Percentiles rank a stretch among this genome's conserved stretches.
These are phyloP conservation scores for Meloidogyne floridensis DNA, from an alignment of 1,140 invertebrate genomes.

Conservation along the genomic window DNA sequence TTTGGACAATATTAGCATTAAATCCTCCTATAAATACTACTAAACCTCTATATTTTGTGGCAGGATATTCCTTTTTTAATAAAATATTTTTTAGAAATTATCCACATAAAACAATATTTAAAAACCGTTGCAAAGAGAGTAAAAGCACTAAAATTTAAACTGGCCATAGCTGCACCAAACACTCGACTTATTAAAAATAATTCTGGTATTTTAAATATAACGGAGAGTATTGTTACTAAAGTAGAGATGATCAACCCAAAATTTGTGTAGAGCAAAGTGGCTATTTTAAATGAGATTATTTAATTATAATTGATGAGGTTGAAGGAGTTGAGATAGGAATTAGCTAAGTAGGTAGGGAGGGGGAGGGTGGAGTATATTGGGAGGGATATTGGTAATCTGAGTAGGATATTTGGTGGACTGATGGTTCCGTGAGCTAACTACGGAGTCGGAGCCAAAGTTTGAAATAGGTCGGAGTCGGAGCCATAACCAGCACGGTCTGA, in stretches of 20 bases:
- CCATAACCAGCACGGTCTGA: too few relatives aligned
- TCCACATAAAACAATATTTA: too few relatives aligned
- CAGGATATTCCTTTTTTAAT: constrained; percentile 41
- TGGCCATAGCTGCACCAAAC: constrained; percentile 39
- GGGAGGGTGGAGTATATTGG: too few relatives aligned
- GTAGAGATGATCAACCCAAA: constrained; percentile 22
- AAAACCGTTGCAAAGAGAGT: constrained; percentile 20
- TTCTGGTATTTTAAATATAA: constrained; percentile 42
- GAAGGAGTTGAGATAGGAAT: neutral
- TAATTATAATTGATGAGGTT: neutral
- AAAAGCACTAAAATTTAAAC: constrained; percentile 47
- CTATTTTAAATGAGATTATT: constrained; percentile 26
- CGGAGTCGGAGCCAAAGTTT: too few relatives aligned
- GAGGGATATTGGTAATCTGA: too few relatives aligned
- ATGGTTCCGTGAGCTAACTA: too few relatives aligned
- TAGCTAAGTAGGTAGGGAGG: neutral
- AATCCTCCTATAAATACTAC: constrained; percentile 43
- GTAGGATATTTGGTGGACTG: too few relatives aligned
- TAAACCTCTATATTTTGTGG: constrained; percentile 49
- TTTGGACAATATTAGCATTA: constrained; percentile 36
- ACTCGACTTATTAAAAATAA: constrained; percentile 47
- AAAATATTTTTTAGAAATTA: constrained; percentile 4
- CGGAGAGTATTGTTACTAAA: constrained; percentile 15
- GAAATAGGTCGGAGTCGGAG: too few relatives aligned
- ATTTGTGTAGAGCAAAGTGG: constrained; percentile 41